These are phyloP conservation scores for Bettongia penicillata DNA, from an alignment of 2,113 vertebrate genomes.

Conservation along the genomic window DNA sequence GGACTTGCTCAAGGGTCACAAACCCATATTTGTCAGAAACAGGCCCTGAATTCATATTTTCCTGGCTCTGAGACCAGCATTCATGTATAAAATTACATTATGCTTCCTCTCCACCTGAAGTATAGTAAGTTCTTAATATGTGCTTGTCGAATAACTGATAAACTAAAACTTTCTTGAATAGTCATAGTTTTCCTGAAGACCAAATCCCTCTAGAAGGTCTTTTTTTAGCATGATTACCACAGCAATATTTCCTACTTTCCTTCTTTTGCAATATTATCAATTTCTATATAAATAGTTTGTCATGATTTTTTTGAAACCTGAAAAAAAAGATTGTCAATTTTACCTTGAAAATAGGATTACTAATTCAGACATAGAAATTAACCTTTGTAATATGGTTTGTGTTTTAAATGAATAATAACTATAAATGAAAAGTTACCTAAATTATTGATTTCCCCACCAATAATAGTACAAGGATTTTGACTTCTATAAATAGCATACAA, in stretches of 20 bases:
- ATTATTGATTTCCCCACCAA: not conserved
- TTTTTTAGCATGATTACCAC: not conserved
- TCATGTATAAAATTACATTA: not conserved
- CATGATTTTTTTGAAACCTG: not conserved
- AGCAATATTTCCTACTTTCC: not conserved
- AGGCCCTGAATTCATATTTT: not conserved
- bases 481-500: not conserved
- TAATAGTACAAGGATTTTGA: not conserved
- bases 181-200: not conserved
- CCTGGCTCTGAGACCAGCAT: not conserved
- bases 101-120: not conserved
- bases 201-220: not conserved
- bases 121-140: too few species aligned
- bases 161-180: not conserved
- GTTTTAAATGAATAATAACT: not conserved
- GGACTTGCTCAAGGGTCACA: not conserved
- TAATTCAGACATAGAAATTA: not conserved
- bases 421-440: not conserved
- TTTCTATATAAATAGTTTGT: not conserved
- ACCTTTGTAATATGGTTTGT: not conserved
- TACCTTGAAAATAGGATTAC: not conserved
- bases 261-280: not conserved
- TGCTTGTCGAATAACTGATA: not conserved
- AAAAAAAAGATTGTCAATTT: not conserved
- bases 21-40: not conserved